Evolutionary conservation across 37 sponge, comb jelly and placozoan species (phyloP).

Genomic region (Corticium candelabrum): DNA sequence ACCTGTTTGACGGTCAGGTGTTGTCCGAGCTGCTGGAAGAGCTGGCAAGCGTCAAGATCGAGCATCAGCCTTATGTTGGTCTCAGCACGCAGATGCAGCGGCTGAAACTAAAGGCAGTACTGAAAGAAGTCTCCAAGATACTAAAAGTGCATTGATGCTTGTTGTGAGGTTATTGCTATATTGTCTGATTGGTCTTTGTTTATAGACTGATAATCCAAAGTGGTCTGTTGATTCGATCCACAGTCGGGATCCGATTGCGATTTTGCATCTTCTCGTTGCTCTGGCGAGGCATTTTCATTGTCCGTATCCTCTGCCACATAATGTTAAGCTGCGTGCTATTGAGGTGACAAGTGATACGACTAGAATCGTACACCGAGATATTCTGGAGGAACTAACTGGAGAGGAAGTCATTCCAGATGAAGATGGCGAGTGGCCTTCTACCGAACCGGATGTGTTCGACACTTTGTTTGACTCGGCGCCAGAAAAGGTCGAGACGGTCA

Average conservation of each 20-base stretch:
- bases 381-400: constrained; percentile 1
- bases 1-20: constrained; percentile 90
- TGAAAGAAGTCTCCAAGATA: too few relatives aligned
- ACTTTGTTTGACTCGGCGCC: constrained; percentile 87
- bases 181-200: constrained; percentile 5
- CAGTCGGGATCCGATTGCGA: constrained; percentile 72
- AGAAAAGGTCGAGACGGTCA: constrained; percentile 80
- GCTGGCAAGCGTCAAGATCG: constrained; percentile 38
- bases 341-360: background rate
- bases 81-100: background rate
- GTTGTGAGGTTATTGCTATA: constrained; percentile 5
- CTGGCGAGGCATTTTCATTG: constrained; percentile 76
- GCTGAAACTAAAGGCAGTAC: background rate
- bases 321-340: constrained; percentile 35
- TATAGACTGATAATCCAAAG: constrained; percentile 8
- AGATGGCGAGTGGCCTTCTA: background rate
- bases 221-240: constrained; percentile 61
- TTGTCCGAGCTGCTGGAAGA: constrained; percentile 65
- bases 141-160: background rate
- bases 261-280: constrained; percentile 81
- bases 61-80: constrained; percentile 13
- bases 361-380: background rate
- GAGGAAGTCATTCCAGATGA: constrained; percentile 1
- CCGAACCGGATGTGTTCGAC: constrained; percentile 92
- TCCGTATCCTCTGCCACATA: constrained; percentile 52